Conservation (phyloP, 2,113 vertebrate species). For the Carlito syrichta region DNA sequence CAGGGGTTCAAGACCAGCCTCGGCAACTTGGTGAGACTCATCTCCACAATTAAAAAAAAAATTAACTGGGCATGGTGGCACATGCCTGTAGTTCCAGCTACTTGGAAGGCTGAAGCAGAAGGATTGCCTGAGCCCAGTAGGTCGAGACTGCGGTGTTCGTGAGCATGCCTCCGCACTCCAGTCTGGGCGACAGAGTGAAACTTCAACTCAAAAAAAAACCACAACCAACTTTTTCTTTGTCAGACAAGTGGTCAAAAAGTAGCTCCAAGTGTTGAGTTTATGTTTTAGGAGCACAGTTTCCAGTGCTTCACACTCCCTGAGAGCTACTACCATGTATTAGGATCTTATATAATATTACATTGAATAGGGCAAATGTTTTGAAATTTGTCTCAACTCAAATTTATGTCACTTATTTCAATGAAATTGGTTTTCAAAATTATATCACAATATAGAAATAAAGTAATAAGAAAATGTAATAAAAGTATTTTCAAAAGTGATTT, state of each 20-base stretch:
- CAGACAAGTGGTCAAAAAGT: conserved; percentile 12
- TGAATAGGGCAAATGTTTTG: conserved; percentile 42
- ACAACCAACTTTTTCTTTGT: not conserved
- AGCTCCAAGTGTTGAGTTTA: not conserved
- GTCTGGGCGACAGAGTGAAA: too few relatives aligned
- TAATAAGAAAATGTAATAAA: conserved; percentile 44
- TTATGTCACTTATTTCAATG: conserved; percentile 45
- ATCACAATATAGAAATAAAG: conserved; percentile 45
- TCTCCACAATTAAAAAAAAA: too few relatives aligned
- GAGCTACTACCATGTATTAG: not conserved
- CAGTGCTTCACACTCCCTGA: not conserved
- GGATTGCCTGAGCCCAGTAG: too few relatives aligned
- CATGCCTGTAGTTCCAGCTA: too few relatives aligned
- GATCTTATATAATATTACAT: conserved; percentile 28
- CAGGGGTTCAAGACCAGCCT: too few relatives aligned
- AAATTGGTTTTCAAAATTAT: conserved; percentile 25
- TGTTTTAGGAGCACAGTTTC: not conserved
- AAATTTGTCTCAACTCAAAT: conserved; percentile 29
- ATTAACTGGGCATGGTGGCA: too few relatives aligned
- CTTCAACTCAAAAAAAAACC: too few relatives aligned
- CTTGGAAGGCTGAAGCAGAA: too few relatives aligned
- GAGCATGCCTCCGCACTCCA: too few relatives aligned
- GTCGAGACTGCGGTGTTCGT: too few relatives aligned
- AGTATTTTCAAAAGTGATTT: conserved; percentile 44
- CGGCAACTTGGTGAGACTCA: too few relatives aligned